phyloP scores from a whole-genome alignment of 1,140 invertebrate genomes.

The Diabrotica undecimpunctata region DNA sequence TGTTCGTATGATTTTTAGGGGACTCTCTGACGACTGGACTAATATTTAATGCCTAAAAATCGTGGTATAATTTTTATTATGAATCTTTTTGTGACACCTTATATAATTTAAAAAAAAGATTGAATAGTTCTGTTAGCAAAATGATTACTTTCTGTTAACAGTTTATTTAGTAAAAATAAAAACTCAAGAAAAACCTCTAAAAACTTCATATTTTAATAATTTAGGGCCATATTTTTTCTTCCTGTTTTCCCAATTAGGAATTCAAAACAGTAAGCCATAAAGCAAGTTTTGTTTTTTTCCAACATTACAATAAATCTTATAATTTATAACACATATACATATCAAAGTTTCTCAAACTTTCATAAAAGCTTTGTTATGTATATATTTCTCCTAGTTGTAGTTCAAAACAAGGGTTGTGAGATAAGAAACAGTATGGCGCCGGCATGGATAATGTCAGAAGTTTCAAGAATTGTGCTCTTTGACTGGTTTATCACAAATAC shows the following conservation, averaged over 20 bases:
- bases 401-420: slow-evolving; percentile 2
- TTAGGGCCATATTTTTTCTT: too few species aligned
- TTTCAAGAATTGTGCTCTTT: slow-evolving; percentile 2
- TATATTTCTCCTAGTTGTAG: background rate
- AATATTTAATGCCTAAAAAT: too few species aligned
- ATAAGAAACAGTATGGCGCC: slow-evolving; percentile 1
- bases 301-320: slow-evolving; percentile 3
- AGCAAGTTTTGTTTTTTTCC: background rate
- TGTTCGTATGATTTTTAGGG: too few species aligned
- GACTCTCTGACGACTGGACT: too few species aligned
- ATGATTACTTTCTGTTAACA: too few species aligned
- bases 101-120: too few species aligned
- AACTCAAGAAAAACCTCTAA: too few species aligned
- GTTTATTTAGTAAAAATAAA: too few species aligned
- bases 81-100: too few species aligned
- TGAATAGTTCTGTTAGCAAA: too few species aligned
- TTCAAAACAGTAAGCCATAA: slow-evolving; percentile 1
- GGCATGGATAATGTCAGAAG: background rate
- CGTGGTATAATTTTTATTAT: too few species aligned
- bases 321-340: background rate
- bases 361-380: slow-evolving; percentile 2
- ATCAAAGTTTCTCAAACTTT: background rate
- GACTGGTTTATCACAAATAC: background rate
- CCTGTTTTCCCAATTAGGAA: background rate
- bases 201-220: too few species aligned